A percentile compares a stretch with the other conserved stretches of the same genome.
Conservation (phyloP, 2,888 invertebrate genomes). For the Molanna angustata region DNA sequence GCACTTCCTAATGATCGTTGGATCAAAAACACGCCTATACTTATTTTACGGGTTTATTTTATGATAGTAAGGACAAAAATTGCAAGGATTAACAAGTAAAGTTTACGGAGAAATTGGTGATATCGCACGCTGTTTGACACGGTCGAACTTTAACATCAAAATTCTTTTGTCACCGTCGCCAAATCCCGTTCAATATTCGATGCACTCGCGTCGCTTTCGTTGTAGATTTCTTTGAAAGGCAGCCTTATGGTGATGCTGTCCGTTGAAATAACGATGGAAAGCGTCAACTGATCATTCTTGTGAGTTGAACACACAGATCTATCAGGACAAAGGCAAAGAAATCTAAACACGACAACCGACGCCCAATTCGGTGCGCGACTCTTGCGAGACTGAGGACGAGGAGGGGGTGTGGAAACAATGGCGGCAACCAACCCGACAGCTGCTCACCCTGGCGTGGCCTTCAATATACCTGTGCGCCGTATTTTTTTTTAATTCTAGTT, state of each 20-base stretch:
- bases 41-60: neutral
- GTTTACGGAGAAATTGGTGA: slow-evolving; percentile 10
- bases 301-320: slow-evolving; percentile 26
- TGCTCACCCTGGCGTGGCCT: slow-evolving; percentile 28
- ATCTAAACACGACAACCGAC: slow-evolving; percentile 38
- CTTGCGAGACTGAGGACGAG: slow-evolving; percentile 52
- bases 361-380: slow-evolving; percentile 38
- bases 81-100: neutral
- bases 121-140: slow-evolving; percentile 18
- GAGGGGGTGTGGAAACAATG: slow-evolving; percentile 28
- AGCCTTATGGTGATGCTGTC: slow-evolving; percentile 14
- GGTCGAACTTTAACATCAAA: slow-evolving; percentile 19
- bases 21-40: no score
- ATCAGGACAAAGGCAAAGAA: slow-evolving; percentile 51
- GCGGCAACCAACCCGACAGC: slow-evolving; percentile 28
- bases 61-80: neutral
- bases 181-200: slow-evolving; percentile 10
- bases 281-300: slow-evolving; percentile 26
- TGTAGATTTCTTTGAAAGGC: slow-evolving; percentile 1
- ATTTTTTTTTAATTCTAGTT: no score
- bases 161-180: slow-evolving; percentile 22
- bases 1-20: no score
- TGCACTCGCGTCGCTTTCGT: slow-evolving; percentile 1
- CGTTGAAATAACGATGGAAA: slow-evolving; percentile 9
- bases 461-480: slow-evolving; percentile 34